Conservation (phyloP, 2,797 vertebrate species). For the Columba guinea region DNA sequence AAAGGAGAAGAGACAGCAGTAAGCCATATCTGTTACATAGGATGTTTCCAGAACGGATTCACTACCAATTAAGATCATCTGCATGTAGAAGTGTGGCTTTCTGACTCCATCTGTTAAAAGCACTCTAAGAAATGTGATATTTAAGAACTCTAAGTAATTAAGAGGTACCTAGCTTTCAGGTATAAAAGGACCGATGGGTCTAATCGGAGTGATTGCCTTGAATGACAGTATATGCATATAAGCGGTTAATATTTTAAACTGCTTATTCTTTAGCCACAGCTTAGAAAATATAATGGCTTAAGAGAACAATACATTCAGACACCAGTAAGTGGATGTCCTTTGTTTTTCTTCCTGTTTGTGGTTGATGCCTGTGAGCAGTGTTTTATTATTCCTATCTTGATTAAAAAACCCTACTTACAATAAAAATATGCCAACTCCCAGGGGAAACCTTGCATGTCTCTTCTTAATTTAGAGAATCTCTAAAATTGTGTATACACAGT, state of each 20-base stretch:
- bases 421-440: neutral
- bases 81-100: neutral
- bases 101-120: slow-evolving; percentile 1
- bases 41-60: neutral
- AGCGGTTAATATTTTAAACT: slow-evolving; percentile 31
- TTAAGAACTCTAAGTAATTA: slow-evolving; percentile 7
- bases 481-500: neutral
- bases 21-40: neutral
- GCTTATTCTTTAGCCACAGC: neutral
- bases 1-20: neutral
- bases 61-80: neutral
- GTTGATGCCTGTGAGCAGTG: neutral
- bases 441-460: neutral
- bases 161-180: neutral
- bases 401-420: neutral
- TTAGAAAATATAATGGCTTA: neutral
- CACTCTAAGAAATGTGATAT: neutral
- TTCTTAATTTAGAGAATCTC: neutral
- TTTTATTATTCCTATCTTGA: neutral
- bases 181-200: neutral
- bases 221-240: neutral
- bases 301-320: neutral
- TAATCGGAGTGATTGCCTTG: neutral
- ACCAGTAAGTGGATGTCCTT: neutral
- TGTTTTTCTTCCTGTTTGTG: neutral